Base-by-base conservation (phyloP, 2,113 vertebrate genomes). In the Apodemus speciosus region DNA sequence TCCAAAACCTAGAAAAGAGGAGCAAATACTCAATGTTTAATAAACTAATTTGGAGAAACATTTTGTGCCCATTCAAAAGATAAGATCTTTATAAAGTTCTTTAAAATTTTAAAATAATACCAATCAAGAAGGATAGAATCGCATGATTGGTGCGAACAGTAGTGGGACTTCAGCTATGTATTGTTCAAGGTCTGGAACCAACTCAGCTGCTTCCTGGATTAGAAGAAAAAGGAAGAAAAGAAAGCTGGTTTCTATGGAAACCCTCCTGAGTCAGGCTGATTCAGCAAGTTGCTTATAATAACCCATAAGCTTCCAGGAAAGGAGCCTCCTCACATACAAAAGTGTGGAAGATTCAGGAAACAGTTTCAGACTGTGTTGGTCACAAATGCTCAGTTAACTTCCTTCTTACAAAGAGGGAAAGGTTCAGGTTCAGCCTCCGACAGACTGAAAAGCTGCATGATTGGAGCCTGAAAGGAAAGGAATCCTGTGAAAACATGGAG, bases 401-500 rank as follows among this genome's bases (percentile, higher is more conserved):
- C 60, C 25, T 81, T 92, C 91, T 83, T 85, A 85, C 35, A 53
- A 77, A n/a, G 38, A 81, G 51, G 40, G 68, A 79, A 75, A 88
- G 21, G n/a, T 60, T 93, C 58, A 83, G 68, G 9, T 62, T 81
- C 40, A 75, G n/a, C 38, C 64, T 16, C 21, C 62, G 75, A 92
- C 79, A 91, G 3, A 15, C 53, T 91, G 62, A 89, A 20, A 86
- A 75, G 87, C 93, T 73, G 40, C 4, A 64, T 43, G n/a, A 85
- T 62, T 86, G 51, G 77, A 25, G 68, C 30, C 53, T 58, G 90
- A 94, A 79, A 51, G 69, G 56, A 95, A 95, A 91, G n/a, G 18
- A 93, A 25, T 84, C 32, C 91, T 93, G 94, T 81, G 93, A 90
- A 88, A 96, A 92, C 40, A 76, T 77, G 15, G 87, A 81, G 53